A percentile compares a stretch with the other conserved stretches of the same genome.
Conservation (phyloP, 2,797 vertebrate genomes). For the Fistularia tabacaria region DNA sequence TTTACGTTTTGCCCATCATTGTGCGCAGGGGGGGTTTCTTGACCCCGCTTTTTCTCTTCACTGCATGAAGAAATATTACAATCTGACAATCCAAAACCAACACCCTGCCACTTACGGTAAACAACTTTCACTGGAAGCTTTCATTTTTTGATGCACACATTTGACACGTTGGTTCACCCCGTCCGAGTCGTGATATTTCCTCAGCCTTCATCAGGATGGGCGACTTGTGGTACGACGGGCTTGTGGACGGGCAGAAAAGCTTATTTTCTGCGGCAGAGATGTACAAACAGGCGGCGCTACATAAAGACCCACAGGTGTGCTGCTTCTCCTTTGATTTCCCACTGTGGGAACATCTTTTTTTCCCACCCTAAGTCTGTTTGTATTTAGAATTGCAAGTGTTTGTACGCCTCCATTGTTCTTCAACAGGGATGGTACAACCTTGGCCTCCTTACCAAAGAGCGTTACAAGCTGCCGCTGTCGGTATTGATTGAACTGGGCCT, state of each 20-base stretch:
- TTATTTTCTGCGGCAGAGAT: conserved; percentile 69
- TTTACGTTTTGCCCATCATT: background rate
- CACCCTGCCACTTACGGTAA: conserved; percentile 71
- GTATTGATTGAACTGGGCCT: conserved; percentile 69
- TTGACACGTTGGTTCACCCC: background rate
- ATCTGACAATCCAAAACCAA: conserved; percentile 69
- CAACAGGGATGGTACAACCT: conserved; percentile 80
- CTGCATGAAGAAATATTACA: conserved; percentile 77
- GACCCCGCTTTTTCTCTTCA: conserved; percentile 51
- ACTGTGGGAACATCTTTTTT: background rate
- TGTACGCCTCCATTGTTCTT: conserved; percentile 1
- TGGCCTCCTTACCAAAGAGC: conserved; percentile 74
- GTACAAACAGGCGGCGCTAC: conserved; percentile 75
- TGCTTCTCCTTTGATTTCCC: conserved; percentile 5
- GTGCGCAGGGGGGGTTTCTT: conserved; percentile 55
- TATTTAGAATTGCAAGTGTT: background rate
- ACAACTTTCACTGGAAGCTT: background rate
- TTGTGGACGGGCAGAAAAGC: conserved; percentile 41
- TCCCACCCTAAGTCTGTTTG: background rate
- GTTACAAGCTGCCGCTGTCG: conserved; percentile 63
- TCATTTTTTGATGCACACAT: background rate
- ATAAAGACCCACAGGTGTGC: conserved; percentile 76
- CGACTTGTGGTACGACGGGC: conserved; percentile 73
- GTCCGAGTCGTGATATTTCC: background rate
- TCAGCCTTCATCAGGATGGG: conserved; percentile 78